Base-by-base conservation (phyloP, 2,888 invertebrate species). In the Prenolepis imparis region DNA sequence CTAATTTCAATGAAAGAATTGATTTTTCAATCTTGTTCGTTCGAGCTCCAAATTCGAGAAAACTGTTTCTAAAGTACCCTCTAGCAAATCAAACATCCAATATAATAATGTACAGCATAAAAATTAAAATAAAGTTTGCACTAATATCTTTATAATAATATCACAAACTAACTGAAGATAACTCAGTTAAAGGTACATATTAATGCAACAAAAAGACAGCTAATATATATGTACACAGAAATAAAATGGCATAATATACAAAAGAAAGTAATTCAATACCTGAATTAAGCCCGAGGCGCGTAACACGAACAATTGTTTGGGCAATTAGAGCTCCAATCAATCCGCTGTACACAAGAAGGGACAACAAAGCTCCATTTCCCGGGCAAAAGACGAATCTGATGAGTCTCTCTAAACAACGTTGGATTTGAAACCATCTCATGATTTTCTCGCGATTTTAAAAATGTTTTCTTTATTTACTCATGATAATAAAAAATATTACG, bases 351-450 rank as follows among this genome's bases (percentile, higher is more conserved):
- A 70, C 70, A 44, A 78, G 48, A 12, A 85, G 66, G 63, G 18
- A 61, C 73, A 77, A 52, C 44, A 66, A 67, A 59, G 73, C 63
- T 59, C 68, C 74, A 74, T 85, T 83, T 84, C 21, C 83, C 55
- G 67, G 44, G 48, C 73, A 59, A 52, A 78, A 66, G 61, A 66
- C 21, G 39, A 85, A 61, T 3, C 32, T 61, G 55, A 83, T 68
- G 55, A 83, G 63, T 28, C 72, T 63, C n/a, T 70, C 41, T 15
- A n/a, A 32, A 28, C 21, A 74, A 75, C 48, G 39, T 8, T 21
- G 39, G 41, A 55, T 75, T 48, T 18, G 12, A 55, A 57, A 24
- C 6, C 48, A 52, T 52, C 2, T 52, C 48, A 52, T 52, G 21
- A 73, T 72, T 21, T 52, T 36, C 18, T 41, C 11, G 21, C 8